These are phyloP conservation scores for Zaprionus vittiger DNA, from an alignment of 1,140 invertebrate species.

Conservation along the genomic window DNA sequence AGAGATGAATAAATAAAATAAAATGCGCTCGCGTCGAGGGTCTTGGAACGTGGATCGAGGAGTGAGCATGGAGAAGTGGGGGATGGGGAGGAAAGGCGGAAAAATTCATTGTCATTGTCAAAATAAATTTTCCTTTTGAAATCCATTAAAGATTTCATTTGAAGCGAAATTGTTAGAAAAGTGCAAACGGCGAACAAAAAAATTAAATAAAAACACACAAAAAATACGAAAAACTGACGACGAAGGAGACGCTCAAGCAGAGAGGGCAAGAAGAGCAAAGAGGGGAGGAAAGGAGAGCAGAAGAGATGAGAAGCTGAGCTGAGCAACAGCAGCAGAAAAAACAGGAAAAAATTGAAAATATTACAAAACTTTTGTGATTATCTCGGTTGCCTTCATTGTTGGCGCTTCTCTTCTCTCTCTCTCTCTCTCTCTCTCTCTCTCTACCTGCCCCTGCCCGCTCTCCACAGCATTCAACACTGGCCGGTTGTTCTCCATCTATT, in stretches of 20 bases:
- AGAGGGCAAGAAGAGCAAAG: not conserved
- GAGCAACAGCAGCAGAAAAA: not conserved
- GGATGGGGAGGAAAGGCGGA: conserved; percentile 13
- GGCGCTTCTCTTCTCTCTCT: not conserved
- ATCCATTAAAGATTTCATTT: conserved; percentile 74
- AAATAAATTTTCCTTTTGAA: conserved; percentile 76
- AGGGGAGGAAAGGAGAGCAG: not conserved
- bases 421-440: not conserved
- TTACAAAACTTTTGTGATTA: conserved; percentile 74
- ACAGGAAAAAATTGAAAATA: conserved; percentile 65
- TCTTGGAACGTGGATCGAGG: not conserved
- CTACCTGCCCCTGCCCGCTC: not conserved
- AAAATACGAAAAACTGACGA: conserved; percentile 13
- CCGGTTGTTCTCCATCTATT: not conserved
- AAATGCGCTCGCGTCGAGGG: conserved; percentile 63
- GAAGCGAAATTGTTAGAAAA: conserved; percentile 67
- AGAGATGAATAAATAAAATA: conserved; percentile 45
- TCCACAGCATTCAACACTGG: not conserved
- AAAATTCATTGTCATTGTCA: conserved; percentile 76
- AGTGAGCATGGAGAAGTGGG: not conserved
- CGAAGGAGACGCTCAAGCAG: not conserved
- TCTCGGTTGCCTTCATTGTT: conserved; percentile 48
- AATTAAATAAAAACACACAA: conserved; percentile 13
- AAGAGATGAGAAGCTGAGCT: not conserved
- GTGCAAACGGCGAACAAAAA: conserved; percentile 62